Base-by-base conservation (phyloP, 2,113 vertebrate species). In the Clupea harengus region DNA sequence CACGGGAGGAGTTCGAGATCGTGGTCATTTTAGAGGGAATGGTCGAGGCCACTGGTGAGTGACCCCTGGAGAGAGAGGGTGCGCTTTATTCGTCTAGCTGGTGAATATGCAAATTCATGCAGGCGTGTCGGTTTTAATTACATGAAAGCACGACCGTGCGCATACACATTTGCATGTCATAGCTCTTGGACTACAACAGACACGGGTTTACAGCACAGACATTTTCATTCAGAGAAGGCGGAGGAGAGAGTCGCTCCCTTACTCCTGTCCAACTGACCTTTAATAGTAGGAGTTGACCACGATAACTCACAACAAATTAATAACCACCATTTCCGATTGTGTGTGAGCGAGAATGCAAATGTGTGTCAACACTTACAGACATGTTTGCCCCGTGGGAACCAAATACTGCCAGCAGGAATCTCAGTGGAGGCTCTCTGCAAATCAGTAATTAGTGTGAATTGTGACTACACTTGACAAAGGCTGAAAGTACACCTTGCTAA, bases 11-110 rank as follows among this genome's bases (percentile, higher is more conserved):
- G 81, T 95, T 96, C 0, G 96, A 97, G 94, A 96, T 97, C 17
- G 96, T 97, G 0, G 96, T 97, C 87, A 97, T 97, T 89, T 92
- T 97, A 0, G 96, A 97, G 89, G 96, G 96, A 49, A 97, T 97
- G 96, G 96, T 96, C 92, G 96, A 97, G 89, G 96, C 96, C 87
- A 97, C 96, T 87, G 96, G 96, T 97, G 89, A 83, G 6, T 57
- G 15, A 13, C n/a, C 8, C 0, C 13, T 78, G 28, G 0, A 11
- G 6, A 54, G 52, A 49, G 39, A 18, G 1, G 5, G 18, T 22
- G 18, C 22, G 20, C 54, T 22, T 20, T 60, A 6, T 60, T 60
- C 22, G 15, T 18, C 4, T 54, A 17, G 13, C 6, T 49, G 10
- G 10, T 20, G 17, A 20, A 17, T 2, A 20, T 57, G 1, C 17